Conservation (phyloP, 2,888 invertebrate species). For the Junonia oenone region DNA sequence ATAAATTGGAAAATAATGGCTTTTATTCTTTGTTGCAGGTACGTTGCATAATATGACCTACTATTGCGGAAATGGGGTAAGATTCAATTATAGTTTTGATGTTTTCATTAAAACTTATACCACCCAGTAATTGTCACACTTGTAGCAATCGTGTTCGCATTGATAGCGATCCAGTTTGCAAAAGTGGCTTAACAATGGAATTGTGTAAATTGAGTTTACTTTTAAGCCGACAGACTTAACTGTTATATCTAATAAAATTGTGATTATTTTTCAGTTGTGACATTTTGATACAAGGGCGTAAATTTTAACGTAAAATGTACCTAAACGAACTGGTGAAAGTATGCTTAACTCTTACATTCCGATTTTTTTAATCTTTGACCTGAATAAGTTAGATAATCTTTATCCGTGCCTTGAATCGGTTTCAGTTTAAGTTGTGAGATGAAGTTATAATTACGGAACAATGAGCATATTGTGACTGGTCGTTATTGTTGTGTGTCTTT, state of each 20-base stretch:
- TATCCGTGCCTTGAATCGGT: conserved; percentile 10
- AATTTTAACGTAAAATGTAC: no score
- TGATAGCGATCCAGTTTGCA: neutral
- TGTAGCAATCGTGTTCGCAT: neutral
- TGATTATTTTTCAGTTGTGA: neutral
- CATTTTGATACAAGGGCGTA: neutral
- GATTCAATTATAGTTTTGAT: conserved; percentile 25
- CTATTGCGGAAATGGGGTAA: conserved; percentile 39
- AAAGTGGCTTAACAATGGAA: neutral
- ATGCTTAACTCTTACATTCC: neutral
- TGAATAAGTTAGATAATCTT: neutral
- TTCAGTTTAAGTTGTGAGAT: conserved; percentile 15
- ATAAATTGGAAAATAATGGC: conserved; percentile 45
- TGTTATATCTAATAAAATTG: neutral
- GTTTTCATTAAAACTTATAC: neutral
- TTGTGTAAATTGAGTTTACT: neutral
- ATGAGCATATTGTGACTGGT: conserved; percentile 40
- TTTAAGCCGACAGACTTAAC: neutral
- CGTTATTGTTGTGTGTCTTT: conserved; percentile 40
- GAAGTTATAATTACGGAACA: conserved; percentile 38
- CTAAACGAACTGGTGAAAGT: neutral
- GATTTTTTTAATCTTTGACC: neutral
- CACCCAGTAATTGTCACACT: neutral
- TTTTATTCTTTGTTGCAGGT: conserved; percentile 70
- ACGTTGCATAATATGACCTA: conserved; percentile 44